Percentiles rank a stretch among this genome's conserved stretches.
phyloP scores from a whole-genome alignment of 2,888 invertebrate species.

The Drosophila lacicola region DNA sequence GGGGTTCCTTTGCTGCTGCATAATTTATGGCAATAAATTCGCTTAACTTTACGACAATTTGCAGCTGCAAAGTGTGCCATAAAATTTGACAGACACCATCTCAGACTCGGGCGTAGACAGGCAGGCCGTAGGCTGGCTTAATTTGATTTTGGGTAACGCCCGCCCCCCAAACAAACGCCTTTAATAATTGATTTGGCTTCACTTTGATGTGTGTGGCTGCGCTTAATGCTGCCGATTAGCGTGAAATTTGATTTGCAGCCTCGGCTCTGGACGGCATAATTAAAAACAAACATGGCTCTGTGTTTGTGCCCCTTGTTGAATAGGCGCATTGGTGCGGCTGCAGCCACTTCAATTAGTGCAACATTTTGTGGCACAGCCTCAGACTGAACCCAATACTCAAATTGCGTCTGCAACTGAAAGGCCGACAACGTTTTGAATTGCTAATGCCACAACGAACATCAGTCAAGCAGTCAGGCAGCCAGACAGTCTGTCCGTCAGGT shows the following conservation, averaged over 20 bases:
- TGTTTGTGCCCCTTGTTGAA: conserved; percentile 27
- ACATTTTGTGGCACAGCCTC: conserved; percentile 41
- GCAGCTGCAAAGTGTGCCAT: conserved; percentile 74
- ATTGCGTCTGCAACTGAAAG: conserved; percentile 51
- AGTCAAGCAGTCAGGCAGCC: conserved; percentile 3
- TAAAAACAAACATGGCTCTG: conserved; percentile 44
- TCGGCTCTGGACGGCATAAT: conserved; percentile 32
- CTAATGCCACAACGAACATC: conserved; percentile 51
- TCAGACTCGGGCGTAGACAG: conserved; percentile 9
- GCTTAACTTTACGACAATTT: conserved; percentile 81
- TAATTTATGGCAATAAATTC: conserved; percentile 82
- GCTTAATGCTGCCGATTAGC: conserved; percentile 57
- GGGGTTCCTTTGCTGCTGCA: conserved; percentile 52
- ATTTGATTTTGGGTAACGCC: conserved; percentile 56
- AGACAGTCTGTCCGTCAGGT: conserved; percentile 17
- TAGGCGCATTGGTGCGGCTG: conserved; percentile 27
- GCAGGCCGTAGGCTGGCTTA: conserved; percentile 34
- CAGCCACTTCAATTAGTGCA: conserved; percentile 73
- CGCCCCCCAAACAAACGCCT: neutral
- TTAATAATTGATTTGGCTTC: conserved; percentile 59
- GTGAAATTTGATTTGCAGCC: conserved; percentile 53
- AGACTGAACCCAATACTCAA: conserved; percentile 40
- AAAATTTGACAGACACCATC: conserved; percentile 44
- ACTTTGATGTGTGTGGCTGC: conserved; percentile 57
- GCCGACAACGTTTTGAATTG: conserved; percentile 66